Percentiles rank a stretch among this genome's conserved stretches.
Evolutionary conservation across 2,888 invertebrate genomes (phyloP).

Genomic region (Meteorus colon): DNA sequence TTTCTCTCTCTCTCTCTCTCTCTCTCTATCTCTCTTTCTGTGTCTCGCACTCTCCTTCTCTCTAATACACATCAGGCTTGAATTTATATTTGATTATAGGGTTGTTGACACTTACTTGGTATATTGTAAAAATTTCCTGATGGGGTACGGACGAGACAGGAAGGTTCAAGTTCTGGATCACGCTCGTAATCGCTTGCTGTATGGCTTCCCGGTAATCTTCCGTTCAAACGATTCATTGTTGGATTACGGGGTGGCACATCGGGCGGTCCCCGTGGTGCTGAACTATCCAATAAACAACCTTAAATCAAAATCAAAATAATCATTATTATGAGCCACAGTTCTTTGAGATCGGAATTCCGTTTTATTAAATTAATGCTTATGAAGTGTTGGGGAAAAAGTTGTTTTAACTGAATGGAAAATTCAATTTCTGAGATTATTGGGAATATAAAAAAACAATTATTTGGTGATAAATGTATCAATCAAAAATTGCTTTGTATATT

Average conservation of each 20-base stretch:
- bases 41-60: background rate
- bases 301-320: constrained; percentile 67
- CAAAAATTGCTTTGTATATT: no score
- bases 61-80: constrained; percentile 22
- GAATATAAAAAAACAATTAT: no score
- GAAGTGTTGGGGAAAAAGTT: no score
- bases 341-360: no score
- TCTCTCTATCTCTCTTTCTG: background rate
- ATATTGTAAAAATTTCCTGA: constrained; percentile 93
- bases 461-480: no score
- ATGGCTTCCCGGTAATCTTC: constrained; percentile 83
- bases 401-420: no score
- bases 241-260: constrained; percentile 94
- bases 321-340: background rate
- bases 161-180: constrained; percentile 91
- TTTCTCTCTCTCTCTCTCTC: background rate
- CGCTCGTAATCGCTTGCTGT: constrained; percentile 69
- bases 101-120: constrained; percentile 79
- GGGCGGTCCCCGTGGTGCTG: constrained; percentile 82
- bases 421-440: no score
- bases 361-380: no score
- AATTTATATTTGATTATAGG: constrained; percentile 37
- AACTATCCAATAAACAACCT: constrained; percentile 91
- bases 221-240: constrained; percentile 93
- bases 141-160: constrained; percentile 92